Evolutionary conservation across 2,888 invertebrate genomes (phyloP).

Genomic region (Chymomyza amoena): DNA sequence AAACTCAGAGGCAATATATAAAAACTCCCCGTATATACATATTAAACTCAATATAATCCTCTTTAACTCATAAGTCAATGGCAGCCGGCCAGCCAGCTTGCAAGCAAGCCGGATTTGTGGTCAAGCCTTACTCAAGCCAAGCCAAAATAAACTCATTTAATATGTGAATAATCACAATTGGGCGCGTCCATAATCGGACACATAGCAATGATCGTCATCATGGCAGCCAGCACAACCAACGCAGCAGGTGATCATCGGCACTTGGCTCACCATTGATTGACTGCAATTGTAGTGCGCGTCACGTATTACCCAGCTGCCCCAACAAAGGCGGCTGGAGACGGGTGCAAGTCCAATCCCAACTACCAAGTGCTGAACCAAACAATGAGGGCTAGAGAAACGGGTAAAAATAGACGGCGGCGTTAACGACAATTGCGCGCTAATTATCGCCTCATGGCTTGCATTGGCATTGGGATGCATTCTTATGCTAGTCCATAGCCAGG

Average conservation of each 20-base stretch:
- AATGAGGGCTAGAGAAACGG: not conserved
- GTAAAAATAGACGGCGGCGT: slow-evolving; percentile 29
- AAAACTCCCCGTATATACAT: too few relatives aligned
- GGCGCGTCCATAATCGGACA: slow-evolving; percentile 44
- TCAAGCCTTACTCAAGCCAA: not conserved
- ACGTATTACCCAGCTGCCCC: slow-evolving; percentile 36
- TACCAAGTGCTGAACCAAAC: not conserved
- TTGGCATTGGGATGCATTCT: slow-evolving; percentile 20
- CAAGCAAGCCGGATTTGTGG: not conserved
- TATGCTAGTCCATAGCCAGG: not conserved
- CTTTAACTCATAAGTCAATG: not conserved
- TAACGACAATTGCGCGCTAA: slow-evolving; percentile 70
- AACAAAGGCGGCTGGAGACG: not conserved
- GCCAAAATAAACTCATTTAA: slow-evolving; percentile 7
- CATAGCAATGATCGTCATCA: not conserved
- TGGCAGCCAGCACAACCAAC: too few relatives aligned
- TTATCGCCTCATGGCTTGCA: slow-evolving; percentile 54
- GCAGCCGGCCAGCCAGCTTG: not conserved
- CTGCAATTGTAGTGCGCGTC: slow-evolving; percentile 63
- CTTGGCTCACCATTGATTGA: slow-evolving; percentile 51
- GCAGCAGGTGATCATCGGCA: slow-evolving; percentile 36
- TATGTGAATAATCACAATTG: slow-evolving; percentile 42
- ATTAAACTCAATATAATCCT: too few relatives aligned
- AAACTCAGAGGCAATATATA: not conserved
- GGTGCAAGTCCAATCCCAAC: too few relatives aligned